Conservation (phyloP, 2,888 invertebrate genomes). For the Bembecia ichneumoniformis region DNA sequence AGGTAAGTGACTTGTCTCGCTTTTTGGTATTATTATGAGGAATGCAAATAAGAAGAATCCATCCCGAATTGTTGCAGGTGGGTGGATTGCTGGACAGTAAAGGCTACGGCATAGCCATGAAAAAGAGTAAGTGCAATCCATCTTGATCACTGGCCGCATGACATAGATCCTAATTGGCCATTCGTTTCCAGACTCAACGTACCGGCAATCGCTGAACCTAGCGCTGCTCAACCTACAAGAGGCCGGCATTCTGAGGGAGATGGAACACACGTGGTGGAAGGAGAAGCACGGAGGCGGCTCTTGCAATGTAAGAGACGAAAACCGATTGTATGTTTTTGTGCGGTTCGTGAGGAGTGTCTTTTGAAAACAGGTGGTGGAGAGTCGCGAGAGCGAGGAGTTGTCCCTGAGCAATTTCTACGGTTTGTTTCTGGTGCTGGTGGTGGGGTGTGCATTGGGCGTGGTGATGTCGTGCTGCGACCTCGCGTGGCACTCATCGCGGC, state of each 20-base stretch:
- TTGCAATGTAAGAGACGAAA: slow-evolving; percentile 66
- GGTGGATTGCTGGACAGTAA: slow-evolving; percentile 85
- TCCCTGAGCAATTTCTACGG: slow-evolving; percentile 85
- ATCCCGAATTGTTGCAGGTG: slow-evolving; percentile 46
- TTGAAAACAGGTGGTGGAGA: slow-evolving; percentile 32
- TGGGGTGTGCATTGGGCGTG: slow-evolving; percentile 77
- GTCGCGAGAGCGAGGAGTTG: slow-evolving; percentile 42
- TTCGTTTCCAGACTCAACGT: slow-evolving; percentile 75
- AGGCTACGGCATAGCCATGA: slow-evolving; percentile 90
- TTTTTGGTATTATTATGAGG: background rate
- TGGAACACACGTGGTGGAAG: slow-evolving; percentile 94
- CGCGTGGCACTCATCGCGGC: slow-evolving; percentile 34
- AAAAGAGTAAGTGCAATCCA: slow-evolving; percentile 72
- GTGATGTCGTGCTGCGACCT: slow-evolving; percentile 77
- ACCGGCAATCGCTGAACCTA: slow-evolving; percentile 82
- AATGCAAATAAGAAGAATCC: no score
- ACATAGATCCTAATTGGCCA: background rate
- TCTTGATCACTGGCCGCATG: background rate
- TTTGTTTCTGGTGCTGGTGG: slow-evolving; percentile 81
- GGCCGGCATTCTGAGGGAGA: slow-evolving; percentile 79
- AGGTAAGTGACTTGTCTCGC: slow-evolving; percentile 38
- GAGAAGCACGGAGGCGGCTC: slow-evolving; percentile 83
- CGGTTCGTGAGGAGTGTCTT: background rate
- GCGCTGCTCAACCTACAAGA: slow-evolving; percentile 90
- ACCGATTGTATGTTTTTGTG: background rate